phyloP scores from a whole-genome alignment of 64 coral and sea anemone species.

The Hydrozoanthus tunicans region DNA sequence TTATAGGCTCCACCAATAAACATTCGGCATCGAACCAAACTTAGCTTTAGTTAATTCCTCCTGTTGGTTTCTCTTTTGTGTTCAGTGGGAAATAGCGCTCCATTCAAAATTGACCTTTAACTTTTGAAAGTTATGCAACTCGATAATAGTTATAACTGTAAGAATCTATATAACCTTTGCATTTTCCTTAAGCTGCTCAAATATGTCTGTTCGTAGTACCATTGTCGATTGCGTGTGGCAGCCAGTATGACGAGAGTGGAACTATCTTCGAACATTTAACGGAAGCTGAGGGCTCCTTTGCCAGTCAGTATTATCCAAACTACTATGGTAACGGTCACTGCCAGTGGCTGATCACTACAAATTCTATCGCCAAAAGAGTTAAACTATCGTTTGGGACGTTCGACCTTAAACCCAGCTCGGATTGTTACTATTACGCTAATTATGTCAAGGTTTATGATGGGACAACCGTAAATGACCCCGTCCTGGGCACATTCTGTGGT shows the following conservation, averaged over 20 bases:
- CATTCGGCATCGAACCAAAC: too few species aligned
- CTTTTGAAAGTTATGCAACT: too few species aligned
- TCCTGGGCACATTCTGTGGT: constrained; percentile 27
- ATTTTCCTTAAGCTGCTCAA: background rate
- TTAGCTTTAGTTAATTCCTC: too few species aligned
- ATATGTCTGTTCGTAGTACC: background rate
- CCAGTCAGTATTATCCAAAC: constrained; percentile 41
- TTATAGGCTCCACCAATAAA: too few species aligned
- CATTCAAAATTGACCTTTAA: too few species aligned
- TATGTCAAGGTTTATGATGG: constrained; percentile 25
- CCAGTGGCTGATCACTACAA: constrained; percentile 12
- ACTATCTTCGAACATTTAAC: background rate
- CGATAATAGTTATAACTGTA: too few species aligned
- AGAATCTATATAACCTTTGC: too few species aligned
- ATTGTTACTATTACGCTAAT: background rate
- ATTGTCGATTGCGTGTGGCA: constrained; percentile 17
- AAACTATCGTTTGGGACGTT: constrained; percentile 13
- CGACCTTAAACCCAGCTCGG: constrained; percentile 15
- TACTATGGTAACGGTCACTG: constrained; percentile 9
- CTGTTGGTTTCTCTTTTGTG: too few species aligned
- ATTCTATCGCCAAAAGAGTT: background rate
- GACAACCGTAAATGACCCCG: background rate
- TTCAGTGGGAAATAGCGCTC: too few species aligned
- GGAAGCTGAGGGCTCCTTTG: background rate
- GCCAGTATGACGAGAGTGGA: background rate